Percentiles rank a stretch among this genome's conserved stretches.
phyloP scores from a whole-genome alignment of 2,888 invertebrate species.

The Perizoma affinitatum region DNA sequence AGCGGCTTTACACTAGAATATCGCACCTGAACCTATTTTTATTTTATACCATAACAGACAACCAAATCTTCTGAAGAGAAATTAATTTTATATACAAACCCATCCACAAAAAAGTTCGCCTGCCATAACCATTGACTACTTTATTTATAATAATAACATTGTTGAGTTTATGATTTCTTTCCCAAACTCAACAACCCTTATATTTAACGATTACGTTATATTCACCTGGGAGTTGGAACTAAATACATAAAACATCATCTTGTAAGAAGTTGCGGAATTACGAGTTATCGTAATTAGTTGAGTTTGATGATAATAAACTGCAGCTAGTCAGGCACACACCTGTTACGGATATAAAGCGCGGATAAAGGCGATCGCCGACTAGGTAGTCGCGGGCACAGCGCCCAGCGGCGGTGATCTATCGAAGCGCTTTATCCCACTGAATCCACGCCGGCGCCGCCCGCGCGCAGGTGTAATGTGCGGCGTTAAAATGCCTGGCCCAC shows the following conservation, averaged over 20 bases:
- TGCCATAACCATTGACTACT: not conserved
- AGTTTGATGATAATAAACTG: constrained; percentile 24
- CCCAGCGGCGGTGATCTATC: constrained; percentile 6
- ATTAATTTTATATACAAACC: not conserved
- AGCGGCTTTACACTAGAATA: not conserved
- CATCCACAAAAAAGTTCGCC: no score
- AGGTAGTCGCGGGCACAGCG: not conserved
- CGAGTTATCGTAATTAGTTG: constrained; percentile 16
- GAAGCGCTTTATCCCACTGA: constrained; percentile 4
- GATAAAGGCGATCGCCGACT: constrained; percentile 9
- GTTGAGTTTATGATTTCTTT: constrained; percentile 5
- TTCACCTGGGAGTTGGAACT: constrained; percentile 20
- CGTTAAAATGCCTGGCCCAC: constrained; percentile 5
- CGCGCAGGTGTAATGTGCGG: constrained; percentile 4
- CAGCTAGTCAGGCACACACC: constrained; percentile 18
- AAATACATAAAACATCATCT: constrained; percentile 16
- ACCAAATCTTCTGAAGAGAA: not conserved
- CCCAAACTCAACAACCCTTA: constrained; percentile 15
- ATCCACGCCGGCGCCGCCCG: not conserved
- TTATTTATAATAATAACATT: constrained; percentile 9
- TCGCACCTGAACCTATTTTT: constrained; percentile 6
- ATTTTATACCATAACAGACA: not conserved
- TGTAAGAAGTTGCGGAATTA: constrained; percentile 6
- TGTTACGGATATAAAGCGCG: constrained; percentile 22
- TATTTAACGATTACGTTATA: constrained; percentile 19